phyloP scores from a whole-genome alignment of 1,140 invertebrate species.

The Calephelis nemesis region DNA sequence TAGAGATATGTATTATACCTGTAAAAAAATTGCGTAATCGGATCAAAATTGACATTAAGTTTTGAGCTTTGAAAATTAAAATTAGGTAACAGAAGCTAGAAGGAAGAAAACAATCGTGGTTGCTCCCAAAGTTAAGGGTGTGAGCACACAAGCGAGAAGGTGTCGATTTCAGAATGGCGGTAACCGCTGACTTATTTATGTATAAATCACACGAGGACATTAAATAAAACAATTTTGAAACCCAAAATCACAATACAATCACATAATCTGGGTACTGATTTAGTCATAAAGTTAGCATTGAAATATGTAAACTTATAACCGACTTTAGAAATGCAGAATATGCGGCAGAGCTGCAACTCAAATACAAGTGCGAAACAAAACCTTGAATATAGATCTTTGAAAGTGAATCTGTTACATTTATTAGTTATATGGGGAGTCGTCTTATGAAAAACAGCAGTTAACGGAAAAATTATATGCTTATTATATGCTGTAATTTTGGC shows the following conservation, averaged over 20 bases:
- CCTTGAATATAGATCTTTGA: not conserved
- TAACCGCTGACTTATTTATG: not conserved
- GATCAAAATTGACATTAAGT: constrained; percentile 67
- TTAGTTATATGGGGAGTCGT: too few species aligned
- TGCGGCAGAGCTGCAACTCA: not conserved
- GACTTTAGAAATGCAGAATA: not conserved
- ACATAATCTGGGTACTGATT: too few species aligned
- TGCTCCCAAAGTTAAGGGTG: constrained; percentile 33
- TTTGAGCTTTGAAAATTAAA: constrained; percentile 58
- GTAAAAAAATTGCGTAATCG: constrained; percentile 67
- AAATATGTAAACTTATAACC: too few species aligned
- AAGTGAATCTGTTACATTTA: not conserved
- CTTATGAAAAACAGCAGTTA: too few species aligned
- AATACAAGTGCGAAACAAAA: not conserved
- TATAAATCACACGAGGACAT: constrained; percentile 1
- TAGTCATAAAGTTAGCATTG: too few species aligned
- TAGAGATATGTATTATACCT: constrained; percentile 76
- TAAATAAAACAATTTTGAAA: not conserved
- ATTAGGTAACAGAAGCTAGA: constrained; percentile 46
- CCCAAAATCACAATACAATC: not conserved
- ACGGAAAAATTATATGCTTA: too few species aligned
- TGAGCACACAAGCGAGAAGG: constrained; percentile 15
- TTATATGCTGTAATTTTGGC: not conserved
- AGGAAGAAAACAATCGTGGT: constrained; percentile 35
- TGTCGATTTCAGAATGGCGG: not conserved